Percentiles rank a stretch among this genome's conserved stretches.
phyloP scores from a whole-genome alignment of 2,113 vertebrate genomes.

The Ctenodactylus gundi region DNA sequence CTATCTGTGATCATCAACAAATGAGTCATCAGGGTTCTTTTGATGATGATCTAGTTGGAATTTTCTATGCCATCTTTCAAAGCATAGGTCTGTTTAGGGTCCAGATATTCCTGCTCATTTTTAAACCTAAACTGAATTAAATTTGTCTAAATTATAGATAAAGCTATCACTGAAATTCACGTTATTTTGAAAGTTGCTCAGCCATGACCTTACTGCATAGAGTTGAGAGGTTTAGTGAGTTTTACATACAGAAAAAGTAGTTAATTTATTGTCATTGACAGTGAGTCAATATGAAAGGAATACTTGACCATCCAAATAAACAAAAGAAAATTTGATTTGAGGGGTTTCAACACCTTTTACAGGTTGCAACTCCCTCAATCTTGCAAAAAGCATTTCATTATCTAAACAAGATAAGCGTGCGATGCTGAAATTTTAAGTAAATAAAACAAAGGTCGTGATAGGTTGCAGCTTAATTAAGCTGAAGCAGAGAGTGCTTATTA shows the following conservation, averaged over 20 bases:
- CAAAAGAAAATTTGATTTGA: neutral
- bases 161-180: neutral
- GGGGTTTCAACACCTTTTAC: neutral
- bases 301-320: neutral
- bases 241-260: neutral
- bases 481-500: neutral
- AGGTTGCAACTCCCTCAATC: neutral
- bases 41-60: neutral
- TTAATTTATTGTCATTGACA: neutral
- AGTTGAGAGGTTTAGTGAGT: neutral
- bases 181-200: neutral
- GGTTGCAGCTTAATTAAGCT: neutral
- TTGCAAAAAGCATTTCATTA: constrained; percentile 31
- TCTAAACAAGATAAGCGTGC: neutral
- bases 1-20: neutral
- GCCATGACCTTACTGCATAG: neutral
- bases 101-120: neutral
- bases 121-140: too few species aligned
- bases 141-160: neutral
- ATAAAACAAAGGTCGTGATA: neutral
- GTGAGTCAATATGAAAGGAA: neutral
- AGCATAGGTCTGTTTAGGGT: neutral
- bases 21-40: neutral
- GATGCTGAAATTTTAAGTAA: neutral
- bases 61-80: neutral